Evolutionary conservation across 1,140 invertebrate species (phyloP).

Genomic region (Lethrus apterus): DNA sequence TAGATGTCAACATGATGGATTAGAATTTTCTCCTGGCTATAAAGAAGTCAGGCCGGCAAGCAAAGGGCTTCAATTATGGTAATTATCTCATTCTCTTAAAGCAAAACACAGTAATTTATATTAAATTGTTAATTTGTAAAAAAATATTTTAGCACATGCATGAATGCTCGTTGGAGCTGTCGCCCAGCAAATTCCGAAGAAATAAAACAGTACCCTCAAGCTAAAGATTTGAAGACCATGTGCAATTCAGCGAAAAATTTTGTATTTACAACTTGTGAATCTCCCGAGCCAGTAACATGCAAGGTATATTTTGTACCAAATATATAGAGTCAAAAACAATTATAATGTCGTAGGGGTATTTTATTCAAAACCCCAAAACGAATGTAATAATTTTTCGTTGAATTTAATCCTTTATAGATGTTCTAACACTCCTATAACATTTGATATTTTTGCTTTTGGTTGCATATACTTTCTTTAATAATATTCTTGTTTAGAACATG

Average conservation of each 20-base stretch:
- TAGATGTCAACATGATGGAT: constrained; percentile 63
- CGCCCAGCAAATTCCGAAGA: constrained; percentile 54
- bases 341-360: no score
- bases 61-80: constrained; percentile 65
- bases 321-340: neutral
- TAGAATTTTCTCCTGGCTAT: constrained; percentile 67
- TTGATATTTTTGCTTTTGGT: no score
- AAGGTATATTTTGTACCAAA: constrained; percentile 44
- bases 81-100: constrained; percentile 26
- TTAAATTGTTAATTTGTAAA: constrained; percentile 1
- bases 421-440: no score
- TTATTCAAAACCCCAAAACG: neutral
- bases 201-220: constrained; percentile 52
- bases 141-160: constrained; percentile 55
- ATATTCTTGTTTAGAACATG: constrained; percentile 58
- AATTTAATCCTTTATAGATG: no score
- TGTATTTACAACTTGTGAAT: constrained; percentile 69
- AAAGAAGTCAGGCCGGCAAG: constrained; percentile 60
- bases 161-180: constrained; percentile 68
- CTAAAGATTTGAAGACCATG: constrained; percentile 49
- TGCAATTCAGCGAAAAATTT: constrained; percentile 55
- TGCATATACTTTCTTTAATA: no score
- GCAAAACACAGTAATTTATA: no score
- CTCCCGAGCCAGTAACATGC: constrained; percentile 69
- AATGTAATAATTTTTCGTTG: neutral